Evolutionary conservation across 2,113 vertebrate genomes (phyloP), one percentile per base, ranked within the genome.

Genomic region (Ctenodactylus gundi): DNA sequence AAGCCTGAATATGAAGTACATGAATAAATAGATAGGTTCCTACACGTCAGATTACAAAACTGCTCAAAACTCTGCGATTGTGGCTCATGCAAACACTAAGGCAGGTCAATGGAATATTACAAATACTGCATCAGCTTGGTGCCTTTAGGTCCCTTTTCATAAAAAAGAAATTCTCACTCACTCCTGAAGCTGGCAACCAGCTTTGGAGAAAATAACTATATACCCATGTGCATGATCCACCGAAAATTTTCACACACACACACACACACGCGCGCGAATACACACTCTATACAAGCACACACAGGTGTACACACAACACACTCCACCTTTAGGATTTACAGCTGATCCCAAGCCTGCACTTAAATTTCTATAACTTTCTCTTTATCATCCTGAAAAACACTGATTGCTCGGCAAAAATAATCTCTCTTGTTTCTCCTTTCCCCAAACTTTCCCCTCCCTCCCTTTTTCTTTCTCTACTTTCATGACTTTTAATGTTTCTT

Each of bases 11-110:
- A 98, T 91, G 97, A 98, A 98, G 97, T 97, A 97, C 95, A 98
- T 98, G 98, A 98, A 98, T 99, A 99, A 99, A 99, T 98, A 98
- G 95, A 94, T 94, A 96, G 96, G 93, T 93, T 97, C 90, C 97
- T 98, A 98, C 96, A 97, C 72, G 57, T 98, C 97, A 97, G 94
- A 93, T 97, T 97, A 98, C 94, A 98, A 98, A 98, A 98, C 97
- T 78, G 96, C 97, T 98, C 96, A 97, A 98, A 98, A 98, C 84
- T 96, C 95, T 97, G 95, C 97, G 96, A 97, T 64, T 93, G 95
- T 95, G 97, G 98, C 90, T 98, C 98, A 98, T 98, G 98, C 98
- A 98, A 98, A 98, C 97, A 97, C 94, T 95, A 93, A 76, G 96
- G 97, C 94, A 94, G 94, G 95, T 98, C 97, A 97, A 90, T 97